Evolutionary conservation across 30 jellyfish, hydroid and myxozoan genomes (phyloP).

Genomic region (Chironex yamaguchii): DNA sequence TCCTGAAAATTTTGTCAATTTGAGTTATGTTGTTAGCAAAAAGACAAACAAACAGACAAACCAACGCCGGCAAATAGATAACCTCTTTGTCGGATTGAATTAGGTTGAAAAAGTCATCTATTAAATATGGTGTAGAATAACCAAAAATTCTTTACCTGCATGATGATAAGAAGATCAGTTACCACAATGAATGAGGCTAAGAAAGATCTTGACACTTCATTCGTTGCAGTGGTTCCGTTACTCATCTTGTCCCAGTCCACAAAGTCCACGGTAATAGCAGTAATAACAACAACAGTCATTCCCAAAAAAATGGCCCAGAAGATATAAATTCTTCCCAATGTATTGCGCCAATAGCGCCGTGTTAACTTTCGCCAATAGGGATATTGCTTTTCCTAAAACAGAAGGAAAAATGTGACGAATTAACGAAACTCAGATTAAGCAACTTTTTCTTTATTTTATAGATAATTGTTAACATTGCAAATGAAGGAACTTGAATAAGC

Average conservation of each 20-base stretch:
- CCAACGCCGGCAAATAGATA: too few relatives aligned
- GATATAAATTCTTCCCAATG: not conserved
- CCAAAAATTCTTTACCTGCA: slow-evolving; percentile 80
- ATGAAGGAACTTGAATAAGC: too few relatives aligned
- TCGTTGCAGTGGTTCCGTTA: slow-evolving; percentile 28
- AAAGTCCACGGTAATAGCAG: slow-evolving; percentile 49
- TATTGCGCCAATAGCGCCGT: slow-evolving; percentile 47
- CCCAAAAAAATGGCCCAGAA: slow-evolving; percentile 33
- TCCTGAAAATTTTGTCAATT: too few relatives aligned
- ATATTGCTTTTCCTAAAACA: slow-evolving; percentile 60
- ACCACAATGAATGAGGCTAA: slow-evolving; percentile 54
- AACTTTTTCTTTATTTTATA: not conserved
- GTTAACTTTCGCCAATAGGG: slow-evolving; percentile 36
- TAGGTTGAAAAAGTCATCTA: too few relatives aligned
- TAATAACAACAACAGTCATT: slow-evolving; percentile 7
- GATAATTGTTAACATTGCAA: not conserved
- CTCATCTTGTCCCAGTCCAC: slow-evolving; percentile 52
- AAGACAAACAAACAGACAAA: too few relatives aligned
- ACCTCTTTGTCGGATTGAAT: too few relatives aligned
- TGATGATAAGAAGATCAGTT: slow-evolving; percentile 39
- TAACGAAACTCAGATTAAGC: not conserved
- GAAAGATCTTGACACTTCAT: slow-evolving; percentile 67
- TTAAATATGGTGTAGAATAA: too few relatives aligned
- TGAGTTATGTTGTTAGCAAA: too few relatives aligned
- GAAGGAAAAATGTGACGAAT: not conserved